Base-by-base conservation (phyloP, 1,140 invertebrate species). In the Daktulosphaira vitifoliae region DNA sequence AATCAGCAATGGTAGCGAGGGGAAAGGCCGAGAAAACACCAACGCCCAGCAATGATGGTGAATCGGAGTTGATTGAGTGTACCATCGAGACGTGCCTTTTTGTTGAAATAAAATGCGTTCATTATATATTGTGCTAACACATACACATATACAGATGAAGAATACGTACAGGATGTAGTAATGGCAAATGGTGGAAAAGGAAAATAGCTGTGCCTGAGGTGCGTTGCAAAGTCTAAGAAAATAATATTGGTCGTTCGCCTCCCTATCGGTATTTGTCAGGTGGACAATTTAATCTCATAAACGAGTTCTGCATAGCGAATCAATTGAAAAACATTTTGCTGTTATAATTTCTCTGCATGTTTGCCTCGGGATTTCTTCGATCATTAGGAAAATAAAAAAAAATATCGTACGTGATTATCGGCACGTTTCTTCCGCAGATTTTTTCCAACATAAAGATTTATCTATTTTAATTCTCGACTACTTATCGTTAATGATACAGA, bases 81-180 rank as follows among this genome's bases (percentile, higher is more conserved):
- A 62, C 56, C 56, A 62, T 62, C 56, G 56, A 62, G 56, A 62
- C 56, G 56, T 62, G 56, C 56, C 42, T 62, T 62, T 62, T 62
- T 62, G 56, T 62, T 62, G 56, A 48, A 62, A 62, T 62, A 62
- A 62, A 62, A 62, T 62, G 56, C 56, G 56, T 62, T 62, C 56
- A 62, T 62, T 62, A 62, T 62, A 62, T n/a, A n/a, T n/a, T 33
- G 29, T 62, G 25, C 18, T 16, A n/a, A 46, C 42, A 20, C 38
- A 26, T 38, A 26, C 38, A 16, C 37, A 39, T 20, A 39, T 20
- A n/a, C 52, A 16, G 18, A 56, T 20, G 23, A 33, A 16, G n/a
- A 20, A 39, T 3, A 39, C 51, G n/a, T 9, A 8, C 26, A 29
- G 2, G 5, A 33, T 33, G 29, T 33, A 33, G 5, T 5, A 33